Evolutionary conservation across 2,888 invertebrate species (phyloP).

Genomic region (Cerceris rybyensis): DNA sequence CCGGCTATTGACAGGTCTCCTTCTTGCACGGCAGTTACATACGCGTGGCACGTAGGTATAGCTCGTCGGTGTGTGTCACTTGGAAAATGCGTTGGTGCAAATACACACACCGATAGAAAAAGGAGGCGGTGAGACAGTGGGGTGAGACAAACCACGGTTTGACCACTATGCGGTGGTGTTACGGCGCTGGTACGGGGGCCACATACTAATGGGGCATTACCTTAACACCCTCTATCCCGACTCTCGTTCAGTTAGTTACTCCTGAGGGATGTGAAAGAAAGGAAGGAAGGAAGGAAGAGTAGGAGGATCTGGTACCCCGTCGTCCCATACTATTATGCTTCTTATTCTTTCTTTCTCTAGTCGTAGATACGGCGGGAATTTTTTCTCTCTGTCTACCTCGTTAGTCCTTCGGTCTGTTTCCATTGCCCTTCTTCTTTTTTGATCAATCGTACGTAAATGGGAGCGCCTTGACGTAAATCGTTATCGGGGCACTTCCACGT

Average conservation of each 20-base stretch:
- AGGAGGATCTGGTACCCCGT: conserved; percentile 23
- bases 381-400: conserved; percentile 10
- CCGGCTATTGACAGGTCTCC: conserved; percentile 79
- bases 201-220: conserved; percentile 81
- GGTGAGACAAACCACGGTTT: conserved; percentile 71
- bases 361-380: conserved; percentile 3
- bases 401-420: conserved; percentile 12
- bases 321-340: conserved; percentile 11
- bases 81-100: background rate
- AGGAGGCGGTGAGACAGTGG: conserved; percentile 48
- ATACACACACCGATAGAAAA: background rate
- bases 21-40: conserved; percentile 52
- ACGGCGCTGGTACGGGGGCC: conserved; percentile 76
- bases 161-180: conserved; percentile 74
- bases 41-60: conserved; percentile 51
- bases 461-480: conserved; percentile 52
- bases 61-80: conserved; percentile 19
- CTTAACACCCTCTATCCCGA: conserved; percentile 79
- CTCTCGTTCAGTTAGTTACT: conserved; percentile 81
- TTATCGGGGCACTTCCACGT: conserved; percentile 59
- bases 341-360: conserved; percentile 30
- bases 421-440: conserved; percentile 43
- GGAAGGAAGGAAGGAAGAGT: conserved; percentile 44
- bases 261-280: conserved; percentile 73
- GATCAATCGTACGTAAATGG: conserved; percentile 55